A percentile compares a stretch with the other conserved stretches of the same genome.
Conservation (phyloP, 2,888 invertebrate genomes). For the Cryptosula pallasiana region DNA sequence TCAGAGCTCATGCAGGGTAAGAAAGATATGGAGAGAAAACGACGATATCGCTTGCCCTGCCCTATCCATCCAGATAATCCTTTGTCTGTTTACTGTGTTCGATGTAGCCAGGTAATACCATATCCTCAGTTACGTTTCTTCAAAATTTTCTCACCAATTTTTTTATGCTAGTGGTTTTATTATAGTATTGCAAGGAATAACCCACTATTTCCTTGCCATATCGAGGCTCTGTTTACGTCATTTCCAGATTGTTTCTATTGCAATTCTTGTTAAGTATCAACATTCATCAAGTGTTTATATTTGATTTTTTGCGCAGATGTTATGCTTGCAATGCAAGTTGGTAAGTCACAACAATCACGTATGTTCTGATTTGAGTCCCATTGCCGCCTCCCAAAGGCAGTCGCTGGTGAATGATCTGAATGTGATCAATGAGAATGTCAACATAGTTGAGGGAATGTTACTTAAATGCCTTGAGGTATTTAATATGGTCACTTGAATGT, state of each 20-base stretch:
- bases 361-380: neutral
- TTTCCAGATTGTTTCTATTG: too few species aligned
- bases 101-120: neutral
- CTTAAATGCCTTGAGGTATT: neutral
- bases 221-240: too few species aligned
- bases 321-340: slow-evolving; percentile 8
- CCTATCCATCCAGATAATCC: neutral
- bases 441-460: neutral
- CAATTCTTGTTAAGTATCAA: too few species aligned
- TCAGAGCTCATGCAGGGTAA: neutral
- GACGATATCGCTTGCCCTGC: neutral
- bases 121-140: too few species aligned
- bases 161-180: too few species aligned
- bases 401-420: neutral
- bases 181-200: too few species aligned
- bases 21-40: neutral
- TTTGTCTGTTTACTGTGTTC: neutral
- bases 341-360: slow-evolving; percentile 4
- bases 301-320: too few species aligned
- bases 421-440: neutral
- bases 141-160: too few species aligned
- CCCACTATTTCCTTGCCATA: too few species aligned
- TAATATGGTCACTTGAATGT: too few species aligned
- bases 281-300: too few species aligned
- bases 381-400: neutral